These are phyloP conservation scores for Choloepus hoffmanni DNA, from an alignment of 2,113 vertebrate genomes.

Conservation along the genomic window DNA sequence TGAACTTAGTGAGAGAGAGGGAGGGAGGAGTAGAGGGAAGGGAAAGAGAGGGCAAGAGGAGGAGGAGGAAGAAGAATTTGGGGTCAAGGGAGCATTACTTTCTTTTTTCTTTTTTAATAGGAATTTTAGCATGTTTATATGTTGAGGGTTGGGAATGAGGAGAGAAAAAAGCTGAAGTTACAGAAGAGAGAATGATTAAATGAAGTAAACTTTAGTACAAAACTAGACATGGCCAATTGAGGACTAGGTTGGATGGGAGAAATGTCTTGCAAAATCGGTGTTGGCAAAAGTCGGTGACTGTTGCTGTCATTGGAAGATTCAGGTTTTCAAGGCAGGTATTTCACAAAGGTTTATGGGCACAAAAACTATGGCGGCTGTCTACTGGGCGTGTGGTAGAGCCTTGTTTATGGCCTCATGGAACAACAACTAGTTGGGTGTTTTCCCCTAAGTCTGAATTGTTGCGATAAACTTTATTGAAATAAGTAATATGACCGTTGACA, in stretches of 20 bases:
- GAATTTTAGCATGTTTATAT: background rate
- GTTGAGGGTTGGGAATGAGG: background rate
- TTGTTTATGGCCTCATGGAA: background rate
- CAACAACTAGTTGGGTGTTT: background rate
- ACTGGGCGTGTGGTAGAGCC: background rate
- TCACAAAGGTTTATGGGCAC: background rate
- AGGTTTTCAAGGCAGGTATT: background rate
- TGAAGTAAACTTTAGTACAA: background rate
- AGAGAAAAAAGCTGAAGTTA: background rate
- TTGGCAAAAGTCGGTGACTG: background rate
- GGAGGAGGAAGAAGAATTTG: background rate
- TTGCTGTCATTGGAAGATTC: background rate
- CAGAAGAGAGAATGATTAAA: background rate
- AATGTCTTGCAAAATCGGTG: background rate
- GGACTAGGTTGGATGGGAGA: background rate
- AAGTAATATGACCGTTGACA: background rate
- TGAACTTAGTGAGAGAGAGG: background rate
- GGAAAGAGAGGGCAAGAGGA: background rate
- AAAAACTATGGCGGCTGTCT: background rate
- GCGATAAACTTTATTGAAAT: slow-evolving; percentile 10
- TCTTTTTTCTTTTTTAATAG: background rate
- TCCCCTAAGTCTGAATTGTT: background rate
- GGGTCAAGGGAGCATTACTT: background rate
- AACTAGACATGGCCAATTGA: background rate
- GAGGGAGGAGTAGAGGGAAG: background rate